A percentile compares a stretch with the other conserved stretches of the same genome.
Evolutionary conservation across 2,888 invertebrate species (phyloP).

Genomic region (Leptinotarsa rubiginosa): DNA sequence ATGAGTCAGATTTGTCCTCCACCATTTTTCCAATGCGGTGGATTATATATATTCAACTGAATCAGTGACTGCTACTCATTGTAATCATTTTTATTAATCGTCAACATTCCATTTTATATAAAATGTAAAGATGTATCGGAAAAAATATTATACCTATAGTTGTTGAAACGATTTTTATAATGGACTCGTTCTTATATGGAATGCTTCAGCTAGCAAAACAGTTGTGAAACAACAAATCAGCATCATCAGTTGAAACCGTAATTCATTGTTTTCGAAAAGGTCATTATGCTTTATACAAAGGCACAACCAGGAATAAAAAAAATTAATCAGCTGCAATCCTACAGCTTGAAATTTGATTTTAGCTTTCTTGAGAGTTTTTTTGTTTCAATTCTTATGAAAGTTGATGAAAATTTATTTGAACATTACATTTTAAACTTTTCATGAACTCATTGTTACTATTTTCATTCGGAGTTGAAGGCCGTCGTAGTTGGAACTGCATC

Average conservation of each 20-base stretch:
- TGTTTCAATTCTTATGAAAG: too few relatives aligned
- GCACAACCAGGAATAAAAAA: too few relatives aligned
- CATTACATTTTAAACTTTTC: too few relatives aligned
- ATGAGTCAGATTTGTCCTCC: neutral
- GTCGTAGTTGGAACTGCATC: too few relatives aligned
- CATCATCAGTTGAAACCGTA: neutral
- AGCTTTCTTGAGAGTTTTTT: too few relatives aligned
- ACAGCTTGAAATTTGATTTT: too few relatives aligned
- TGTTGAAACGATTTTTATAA: slow-evolving; percentile 9
- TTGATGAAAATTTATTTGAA: too few relatives aligned
- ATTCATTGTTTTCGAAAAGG: neutral
- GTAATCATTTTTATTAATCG: neutral
- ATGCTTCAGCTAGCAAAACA: slow-evolving; percentile 8
- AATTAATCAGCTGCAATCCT: too few relatives aligned
- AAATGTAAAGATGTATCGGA: neutral
- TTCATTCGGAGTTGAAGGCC: too few relatives aligned
- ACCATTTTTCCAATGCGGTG: neutral
- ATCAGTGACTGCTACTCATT: neutral
- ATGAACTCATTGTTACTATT: too few relatives aligned
- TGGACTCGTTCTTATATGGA: slow-evolving; percentile 7
- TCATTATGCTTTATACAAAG: too few relatives aligned
- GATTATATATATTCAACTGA: neutral
- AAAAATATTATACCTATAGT: neutral
- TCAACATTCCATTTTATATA: slow-evolving; percentile 7
- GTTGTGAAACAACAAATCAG: neutral